Percentiles rank a stretch among this genome's conserved stretches.
phyloP scores from a whole-genome alignment of 2,888 invertebrate genomes.

The Platycheirus albimanus region DNA sequence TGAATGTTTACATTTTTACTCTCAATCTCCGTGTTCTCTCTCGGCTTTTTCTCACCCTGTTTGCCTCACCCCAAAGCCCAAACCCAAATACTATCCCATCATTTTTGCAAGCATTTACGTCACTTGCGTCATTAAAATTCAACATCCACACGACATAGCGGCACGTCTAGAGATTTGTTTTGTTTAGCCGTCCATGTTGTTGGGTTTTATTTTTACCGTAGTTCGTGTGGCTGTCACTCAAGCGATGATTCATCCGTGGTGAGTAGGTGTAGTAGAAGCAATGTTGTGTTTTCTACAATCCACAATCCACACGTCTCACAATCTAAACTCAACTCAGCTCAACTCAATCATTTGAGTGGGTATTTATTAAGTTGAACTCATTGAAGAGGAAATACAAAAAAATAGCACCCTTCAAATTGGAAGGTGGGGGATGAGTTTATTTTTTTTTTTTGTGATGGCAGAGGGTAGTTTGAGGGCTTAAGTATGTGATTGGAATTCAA shows the following conservation, averaged over 20 bases:
- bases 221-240: conserved; percentile 22
- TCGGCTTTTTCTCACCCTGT: conserved; percentile 11
- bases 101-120: conserved; percentile 56
- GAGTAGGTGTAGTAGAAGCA: conserved; percentile 59
- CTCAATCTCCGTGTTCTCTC: conserved; percentile 8
- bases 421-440: background rate
- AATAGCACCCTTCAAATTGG: conserved; percentile 2
- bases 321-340: background rate
- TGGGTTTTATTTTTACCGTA: conserved; percentile 23
- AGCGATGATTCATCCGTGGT: conserved; percentile 68
- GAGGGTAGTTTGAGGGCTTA: conserved; percentile 12
- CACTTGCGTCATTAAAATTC: conserved; percentile 66
- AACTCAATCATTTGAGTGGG: conserved; percentile 48
- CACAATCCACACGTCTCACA: conserved; percentile 53
- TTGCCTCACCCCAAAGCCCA: background rate
- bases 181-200: conserved; percentile 39
- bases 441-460: background rate
- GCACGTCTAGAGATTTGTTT: conserved; percentile 71
- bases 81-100: background rate
- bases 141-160: conserved; percentile 51
- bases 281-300: conserved; percentile 2
- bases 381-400: background rate
- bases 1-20: conserved; percentile 59
- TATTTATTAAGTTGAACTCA: background rate
- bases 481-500: conserved; percentile 68